Base-by-base conservation (phyloP, 2,797 vertebrate species). In the Eleutherodactylus coqui region DNA sequence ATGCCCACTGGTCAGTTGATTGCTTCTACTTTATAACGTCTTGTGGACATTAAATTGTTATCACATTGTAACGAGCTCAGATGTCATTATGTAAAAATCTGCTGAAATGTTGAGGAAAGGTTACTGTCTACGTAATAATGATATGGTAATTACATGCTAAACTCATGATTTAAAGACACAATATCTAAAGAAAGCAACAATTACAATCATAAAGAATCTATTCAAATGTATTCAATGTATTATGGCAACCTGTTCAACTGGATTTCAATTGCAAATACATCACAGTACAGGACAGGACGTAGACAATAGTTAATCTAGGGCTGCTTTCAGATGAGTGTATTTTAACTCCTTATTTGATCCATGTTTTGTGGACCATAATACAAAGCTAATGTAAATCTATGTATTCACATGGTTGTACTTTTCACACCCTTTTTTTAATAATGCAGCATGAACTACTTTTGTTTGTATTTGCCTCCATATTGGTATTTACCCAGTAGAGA, bases 71-170 rank as follows among this genome's bases (percentile, higher is more conserved):
- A 79, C 64, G 41, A 79, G 77, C 78, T 41, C 41, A 19, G 41
- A 32, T 43, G 47, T 43, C 17, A 64, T 47, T 64, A 60, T 17
- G 11, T 27, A 5, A 79, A 38, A 41, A 43, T 62, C n/a, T 64
- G 55, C 58, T 21, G 47, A 79, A 45, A 45, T 29, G 58, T 79
- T n/a, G 17, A 21, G 32, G n/a, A 69, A 79, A 79, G 55, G 53
- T 79, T 41, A 79, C 7, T 45, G 27, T 38, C 41, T 79, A 2
- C 24, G 53, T 29, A 64, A 62, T 17, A 79, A n/a, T 29, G 58
- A 73, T 29, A 41, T 6, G 41, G 38, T 45, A 64, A 64, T 79
- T 64, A 64, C 6, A 47, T 27, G 27, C n/a, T 34, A 47, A 62
- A 79, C 47, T 38, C 32, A 60, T 38, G 19, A 47, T 45, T 73